Evolutionary conservation across 2,888 invertebrate genomes (phyloP), one percentile per base, ranked within the genome.

Genomic region (Luperina nickerlii): DNA sequence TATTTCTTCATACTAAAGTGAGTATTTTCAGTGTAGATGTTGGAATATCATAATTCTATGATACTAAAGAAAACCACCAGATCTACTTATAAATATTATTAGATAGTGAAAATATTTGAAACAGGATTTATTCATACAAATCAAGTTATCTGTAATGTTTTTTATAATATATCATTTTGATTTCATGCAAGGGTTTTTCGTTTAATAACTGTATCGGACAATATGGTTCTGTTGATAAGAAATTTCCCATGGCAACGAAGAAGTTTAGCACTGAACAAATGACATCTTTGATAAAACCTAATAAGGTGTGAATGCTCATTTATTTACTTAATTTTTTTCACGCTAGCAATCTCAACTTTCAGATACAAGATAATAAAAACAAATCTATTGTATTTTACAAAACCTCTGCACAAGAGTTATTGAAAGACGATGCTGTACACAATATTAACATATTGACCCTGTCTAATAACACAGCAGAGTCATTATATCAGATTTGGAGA

Each of bases 371-470:
- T 79, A 88, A 90, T 70, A 91, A 91, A 81, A 91, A 91, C 2
- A 95, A 94, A 85, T 95, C 94, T n/a, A 92, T 97, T 68, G 91
- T 97, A 87, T 97, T 97, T 87, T 97, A 96, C 85, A 97, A 97
- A 90, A 94, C 92, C 63, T 87, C 90, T 74, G 89, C 94, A 7
- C 88, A 92, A 83, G 92, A 92, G 66, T 87, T 96, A 54, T 91
- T 90, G 51, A 81, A 89, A 74, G 92, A 93, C 45, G 93, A 95
- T 90, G 89, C 92, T 73, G 77, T 94, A 8, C 93, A 93, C 48
- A 90, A 93, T 87, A 90, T 97, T 24, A 96, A 96, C 84, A 93
- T 97, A 66, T 88, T 96, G 32, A 96, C 96, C 51, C 79, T 97
- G 32, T 93, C 94, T n/a, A 91, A 91, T 74, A 95, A 93, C 89